A percentile compares a stretch with the other conserved stretches of the same genome.
phyloP scores from a whole-genome alignment of 2,113 vertebrate species.

The Tautogolabrus adspersus region DNA sequence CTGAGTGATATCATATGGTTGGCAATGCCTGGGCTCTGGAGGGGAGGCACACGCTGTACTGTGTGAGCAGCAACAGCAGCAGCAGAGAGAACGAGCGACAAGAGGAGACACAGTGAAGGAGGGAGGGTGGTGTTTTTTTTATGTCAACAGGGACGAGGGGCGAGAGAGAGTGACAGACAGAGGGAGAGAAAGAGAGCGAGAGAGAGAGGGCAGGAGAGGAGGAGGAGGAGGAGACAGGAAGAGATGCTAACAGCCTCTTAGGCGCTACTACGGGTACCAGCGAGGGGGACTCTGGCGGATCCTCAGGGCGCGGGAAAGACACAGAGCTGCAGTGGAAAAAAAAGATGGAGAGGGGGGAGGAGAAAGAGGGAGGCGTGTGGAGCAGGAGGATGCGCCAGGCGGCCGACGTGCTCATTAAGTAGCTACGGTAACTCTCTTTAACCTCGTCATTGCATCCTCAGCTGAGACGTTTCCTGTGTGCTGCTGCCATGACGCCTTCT shows the following conservation, averaged over 20 bases:
- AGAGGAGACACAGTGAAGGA: conserved; percentile 31
- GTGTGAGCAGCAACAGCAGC: conserved; percentile 48
- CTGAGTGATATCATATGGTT: conserved; percentile 82
- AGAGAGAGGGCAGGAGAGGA: conserved; percentile 38
- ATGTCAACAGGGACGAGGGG: conserved; percentile 30
- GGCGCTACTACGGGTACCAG: conserved; percentile 71
- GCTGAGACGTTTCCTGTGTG: conserved; percentile 38
- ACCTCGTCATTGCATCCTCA: conserved; percentile 54
- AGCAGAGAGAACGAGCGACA: conserved; percentile 43
- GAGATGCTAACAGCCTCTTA: conserved; percentile 63
- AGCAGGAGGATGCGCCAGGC: conserved; percentile 72
- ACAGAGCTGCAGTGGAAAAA: conserved; percentile 65
- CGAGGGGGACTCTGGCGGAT: conserved; percentile 66
- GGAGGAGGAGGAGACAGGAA: conserved; percentile 55
- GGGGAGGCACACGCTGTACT: conserved; percentile 60
- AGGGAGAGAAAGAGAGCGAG: conserved; percentile 31
- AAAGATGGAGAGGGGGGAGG: conserved; percentile 74
- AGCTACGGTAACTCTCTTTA: conserved; percentile 76
- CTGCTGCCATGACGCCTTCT: conserved; percentile 25
- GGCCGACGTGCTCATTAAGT: conserved; percentile 69
- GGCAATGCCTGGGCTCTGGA: conserved; percentile 58
- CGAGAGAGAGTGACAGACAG: conserved; percentile 44
- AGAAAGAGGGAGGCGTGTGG: conserved; percentile 71
- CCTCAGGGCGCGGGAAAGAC: conserved; percentile 68
- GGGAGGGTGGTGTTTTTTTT: conserved; percentile 37